Evolutionary conservation across 1,140 invertebrate genomes (phyloP), one percentile per base, ranked within the genome.

Genomic region (Conopomorpha cramerella): DNA sequence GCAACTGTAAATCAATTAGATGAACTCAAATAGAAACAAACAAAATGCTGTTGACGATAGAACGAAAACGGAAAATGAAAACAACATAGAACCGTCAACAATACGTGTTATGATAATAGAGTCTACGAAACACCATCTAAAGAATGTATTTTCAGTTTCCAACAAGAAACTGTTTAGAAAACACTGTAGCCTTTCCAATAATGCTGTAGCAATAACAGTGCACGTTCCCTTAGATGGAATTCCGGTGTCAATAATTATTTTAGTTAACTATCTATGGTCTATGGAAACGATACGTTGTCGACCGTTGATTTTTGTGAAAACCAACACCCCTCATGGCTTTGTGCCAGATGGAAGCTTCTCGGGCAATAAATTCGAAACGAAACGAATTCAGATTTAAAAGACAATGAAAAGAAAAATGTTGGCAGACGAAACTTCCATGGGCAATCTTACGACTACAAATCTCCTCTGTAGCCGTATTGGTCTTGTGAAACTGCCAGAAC

Each of bases 241-340:
- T 49, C 41, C 37, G 13, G 27, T 23, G 34, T 3, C n/a, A n/a
- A n/a, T n/a, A 15, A 35, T 51, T 54, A 47, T 63, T 56, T 70
- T 56, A 58, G 49, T 63, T 55, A 63, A 39, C 53, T 58, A 30
- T 40, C 46, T 61, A 50, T 57, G 45, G 47, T 55, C 55, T 68
- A 66, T 76, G 67, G 70, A 70, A 59, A 72, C 70, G 70, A 76
- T 76, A 76, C 70, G 49, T 62, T 70, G 66, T 58, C 55, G 55
- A 56, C 49, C 45, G 56, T 59, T 58, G 55, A 55, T 60, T 59
- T 56, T 57, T 54, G 47, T 37, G 36, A 34, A 39, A 74, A 67
- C 70, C 70, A 74, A 74, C 70, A 74, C 70, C 70, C 70, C 70
- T 70, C 39, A 55, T 72, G 70, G 70, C 70, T 72, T 66, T 56